These are phyloP conservation scores for Watersipora subatra DNA, from an alignment of 1,140 invertebrate genomes.

Conservation along the genomic window DNA sequence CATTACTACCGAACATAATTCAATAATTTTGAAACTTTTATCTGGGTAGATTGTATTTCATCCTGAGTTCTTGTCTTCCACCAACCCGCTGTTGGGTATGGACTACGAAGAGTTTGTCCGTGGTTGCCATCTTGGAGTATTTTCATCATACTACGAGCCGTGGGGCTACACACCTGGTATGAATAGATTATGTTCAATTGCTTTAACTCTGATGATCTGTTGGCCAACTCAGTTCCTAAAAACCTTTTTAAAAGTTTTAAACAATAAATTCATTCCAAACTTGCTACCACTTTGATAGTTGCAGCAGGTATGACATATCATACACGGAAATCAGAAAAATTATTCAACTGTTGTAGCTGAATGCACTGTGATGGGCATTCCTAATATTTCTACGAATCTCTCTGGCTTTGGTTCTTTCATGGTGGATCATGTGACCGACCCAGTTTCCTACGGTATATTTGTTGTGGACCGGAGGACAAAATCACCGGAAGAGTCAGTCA, in stretches of 20 bases:
- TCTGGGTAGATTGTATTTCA: slow-evolving; percentile 82
- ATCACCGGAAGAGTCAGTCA: slow-evolving; percentile 72
- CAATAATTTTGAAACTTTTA: no score
- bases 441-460: slow-evolving; percentile 96
- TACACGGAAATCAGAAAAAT: no score
- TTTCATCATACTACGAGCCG: slow-evolving; percentile 97
- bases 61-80: slow-evolving; percentile 94
- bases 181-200: no score
- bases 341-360: no score
- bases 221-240: no score
- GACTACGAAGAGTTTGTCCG: slow-evolving; percentile 99
- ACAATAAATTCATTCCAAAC: no score
- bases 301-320: no score
- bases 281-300: no score
- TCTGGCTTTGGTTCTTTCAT: slow-evolving; percentile 99
- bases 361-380: slow-evolving; percentile 99
- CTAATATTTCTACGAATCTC: slow-evolving; percentile 90
- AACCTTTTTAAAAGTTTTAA: no score
- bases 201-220: no score
- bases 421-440: slow-evolving; percentile 92
- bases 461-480: slow-evolving; percentile 87
- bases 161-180: slow-evolving; percentile 92
- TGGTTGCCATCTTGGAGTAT: slow-evolving; percentile 95
- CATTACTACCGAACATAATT: no score
- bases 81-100: slow-evolving; percentile 91